Base-by-base conservation (phyloP, 2,888 invertebrate genomes). In the Hemistola chrysoprasaria region DNA sequence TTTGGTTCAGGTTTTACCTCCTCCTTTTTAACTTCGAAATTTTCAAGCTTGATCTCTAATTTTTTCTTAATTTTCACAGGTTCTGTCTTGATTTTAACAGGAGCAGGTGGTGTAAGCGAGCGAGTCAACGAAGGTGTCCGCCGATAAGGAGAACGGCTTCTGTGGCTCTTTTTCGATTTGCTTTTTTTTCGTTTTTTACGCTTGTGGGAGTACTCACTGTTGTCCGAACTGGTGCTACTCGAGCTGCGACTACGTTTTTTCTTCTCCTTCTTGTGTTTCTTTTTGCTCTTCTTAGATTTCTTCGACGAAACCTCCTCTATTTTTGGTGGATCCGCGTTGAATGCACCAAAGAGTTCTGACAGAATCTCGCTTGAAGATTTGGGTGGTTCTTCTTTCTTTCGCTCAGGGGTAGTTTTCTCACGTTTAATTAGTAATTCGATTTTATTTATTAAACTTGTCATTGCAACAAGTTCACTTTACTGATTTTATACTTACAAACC, bases 291-390 rank as follows among this genome's bases (percentile, higher is more conserved):
- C 55, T 91, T 91, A 1, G 85, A 73, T 53, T 86, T 86, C 50
- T 79, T 83, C 59, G 59, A 62, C 51, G 71, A 61, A 55, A 65
- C 75, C 40, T 75, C 84, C 47, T 75, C 88, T 23, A 92, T 78
- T 55, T 90, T 90, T 16, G 90, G 94, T 7, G 94, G 94, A 52
- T 91, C 92, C 1, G 94, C 94, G 76, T 94, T 94, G 65, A 95
- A 95, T 11, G 92, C 93, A 60, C 94, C 90, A 64, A 96, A 96
- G 0, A 96, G 82, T 77, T 96, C 96, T 0, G 95, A 93, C 9
- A 96, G 87, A 61, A 96, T 95, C 78, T 96, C 95, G 68, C 91
- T 92, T 0, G 95, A 94, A 4, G 94, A 92, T 71, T 94, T 94
- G 22, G 86, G 70, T 6, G 77, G 69, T 41, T 86, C 87, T 53